Evolutionary conservation across 2,888 invertebrate species (phyloP).

Genomic region (Microctonus aethiopoides): DNA sequence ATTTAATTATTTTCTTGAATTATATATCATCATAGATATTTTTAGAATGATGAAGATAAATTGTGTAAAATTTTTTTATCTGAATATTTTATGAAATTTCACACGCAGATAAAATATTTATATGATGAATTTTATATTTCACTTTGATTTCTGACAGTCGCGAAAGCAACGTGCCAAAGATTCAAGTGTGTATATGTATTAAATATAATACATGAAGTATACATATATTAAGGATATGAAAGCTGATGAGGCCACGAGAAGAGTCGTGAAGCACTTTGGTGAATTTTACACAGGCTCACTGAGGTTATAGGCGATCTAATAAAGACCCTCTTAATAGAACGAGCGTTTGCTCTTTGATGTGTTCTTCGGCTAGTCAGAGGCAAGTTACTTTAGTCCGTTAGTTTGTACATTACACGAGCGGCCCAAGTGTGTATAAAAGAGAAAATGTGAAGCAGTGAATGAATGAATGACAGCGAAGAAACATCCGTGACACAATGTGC

Average conservation of each 20-base stretch:
- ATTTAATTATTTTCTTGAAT: no score
- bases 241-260: constrained; percentile 33
- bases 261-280: constrained; percentile 54
- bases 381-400: constrained; percentile 47
- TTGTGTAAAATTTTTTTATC: no score
- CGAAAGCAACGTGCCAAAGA: background rate
- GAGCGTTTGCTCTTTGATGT: constrained; percentile 57
- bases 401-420: constrained; percentile 37
- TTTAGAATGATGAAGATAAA: no score
- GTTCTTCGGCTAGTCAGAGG: constrained; percentile 50
- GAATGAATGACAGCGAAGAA: background rate
- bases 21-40: no score
- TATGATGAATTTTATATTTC: background rate
- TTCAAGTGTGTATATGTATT: background rate
- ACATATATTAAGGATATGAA: background rate
- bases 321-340: constrained; percentile 53
- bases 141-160: background rate
- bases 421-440: background rate
- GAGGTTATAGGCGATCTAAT: constrained; percentile 60
- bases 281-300: constrained; percentile 53
- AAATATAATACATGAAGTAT: background rate
- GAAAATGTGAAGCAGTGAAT: background rate
- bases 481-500: background rate
- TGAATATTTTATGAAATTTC: no score
- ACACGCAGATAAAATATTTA: no score